Base-by-base conservation (phyloP, 1,140 invertebrate species). In the Drosophila tsacasi region DNA sequence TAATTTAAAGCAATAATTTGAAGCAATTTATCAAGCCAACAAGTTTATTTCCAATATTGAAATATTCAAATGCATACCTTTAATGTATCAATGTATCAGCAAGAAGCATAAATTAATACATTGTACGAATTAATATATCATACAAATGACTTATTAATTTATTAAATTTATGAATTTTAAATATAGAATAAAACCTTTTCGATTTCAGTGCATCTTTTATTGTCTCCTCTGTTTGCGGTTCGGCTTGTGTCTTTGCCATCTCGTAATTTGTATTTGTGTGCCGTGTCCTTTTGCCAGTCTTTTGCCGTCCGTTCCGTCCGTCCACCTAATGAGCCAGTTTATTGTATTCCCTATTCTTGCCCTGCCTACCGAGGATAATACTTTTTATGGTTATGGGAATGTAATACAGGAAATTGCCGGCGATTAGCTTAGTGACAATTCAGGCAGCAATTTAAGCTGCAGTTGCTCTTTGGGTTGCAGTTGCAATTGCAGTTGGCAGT, bases 371-470 rank as follows among this genome's bases (percentile, higher is more conserved):
- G 13, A 35, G 59, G 64, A 78, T 78, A 63, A 71, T 52, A 63
- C 75, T 78, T 78, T 79, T 78, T 79, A 79, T 79, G 65, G 52
- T 52, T 79, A 52, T 71, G 58, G 19, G 65, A 54, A 58, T 57
- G 66, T 79, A 79, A 79, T 79, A 71, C 76, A 79, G 76, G 76
- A 79, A 79, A 79, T 79, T 64, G 76, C 59, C 75, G 17, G 59
- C 76, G 66, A 78, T 78, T 78, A 78, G 75, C 59, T 78, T 78
- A 78, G 75, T 77, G 74, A 77, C 75, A 77, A 77, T 77, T 68
- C 50, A 46, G 44, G 57, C 52, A 62, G 75, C 49, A 77, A 52
- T 60, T 73, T 67, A 55, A 73, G 46, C 54, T 42, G 44, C 55
- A 42, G 27, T 68, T 79, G 81, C 59, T 21, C 23, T n/a, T 50